Evolutionary conservation across 1,140 invertebrate species (phyloP), one percentile per base, ranked within the genome.

Genomic region (Papilio polytes): DNA sequence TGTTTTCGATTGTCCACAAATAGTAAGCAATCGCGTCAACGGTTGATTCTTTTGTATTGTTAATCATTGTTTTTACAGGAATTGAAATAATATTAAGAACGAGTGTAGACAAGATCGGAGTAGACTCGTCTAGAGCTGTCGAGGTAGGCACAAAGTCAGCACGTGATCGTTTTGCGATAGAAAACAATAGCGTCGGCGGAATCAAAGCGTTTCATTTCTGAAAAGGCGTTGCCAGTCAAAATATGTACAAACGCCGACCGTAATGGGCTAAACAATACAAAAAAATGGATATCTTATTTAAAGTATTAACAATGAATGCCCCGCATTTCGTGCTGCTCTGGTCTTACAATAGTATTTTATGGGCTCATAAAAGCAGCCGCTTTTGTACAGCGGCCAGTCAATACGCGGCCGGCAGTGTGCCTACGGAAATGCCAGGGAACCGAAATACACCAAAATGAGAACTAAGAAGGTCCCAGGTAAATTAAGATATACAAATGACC

Each of bases 251-350:
- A 91, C 83, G 84, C 81, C 80, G 87, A 82, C 88, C 88, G 82
- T 94, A 93, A 93, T 92, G 89, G 93, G 83, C 87, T 89, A 90
- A 90, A 94, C 90, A 91, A 88, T 91, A 90, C 26, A 70, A 92
- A 94, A 90, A 94, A 93, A 91, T 92, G 88, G 91, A 94, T 89
- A 91, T 93, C 93, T 94, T 90, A 94, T 93, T 94, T 94, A 92
- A 92, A 91, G 88, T 86, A 86, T 88, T 86, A 92, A 94, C 92
- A 94, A 94, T 93, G 84, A 90, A 87, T 86, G 87, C 84, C 86
- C 82, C 82, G 89, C 88, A 85, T 92, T 92, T 90, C 85, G 89
- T 90, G 80, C 86, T 85, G 86, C 84, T 83, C 84, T 88, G 87
- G 80, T 80, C 83, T 86, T 87, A 94, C 91, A 93, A 94, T 92